Evolutionary conservation across 92 coral and sea anemone genomes (phyloP).

Genomic region (Porites cylindrica): DNA sequence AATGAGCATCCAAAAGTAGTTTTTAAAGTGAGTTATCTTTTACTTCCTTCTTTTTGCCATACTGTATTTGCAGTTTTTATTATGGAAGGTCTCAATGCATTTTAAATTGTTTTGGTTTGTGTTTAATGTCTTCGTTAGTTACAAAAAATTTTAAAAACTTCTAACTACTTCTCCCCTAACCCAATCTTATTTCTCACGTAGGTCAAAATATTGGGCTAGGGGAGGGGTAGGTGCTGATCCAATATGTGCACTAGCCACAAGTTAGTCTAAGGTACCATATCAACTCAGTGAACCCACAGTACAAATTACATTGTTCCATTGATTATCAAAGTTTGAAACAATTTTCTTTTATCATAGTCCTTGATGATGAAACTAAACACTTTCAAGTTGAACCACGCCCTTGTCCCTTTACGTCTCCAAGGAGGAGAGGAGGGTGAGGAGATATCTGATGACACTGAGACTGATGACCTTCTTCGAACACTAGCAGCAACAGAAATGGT

Average conservation of each 20-base stretch:
- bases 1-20: slow-evolving; percentile 88
- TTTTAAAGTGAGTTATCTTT: slow-evolving; percentile 74
- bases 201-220: too few relatives aligned
- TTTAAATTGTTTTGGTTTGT: too few relatives aligned
- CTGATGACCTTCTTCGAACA: slow-evolving; percentile 92
- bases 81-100: too few relatives aligned
- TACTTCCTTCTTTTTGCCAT: neutral
- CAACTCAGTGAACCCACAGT: too few relatives aligned
- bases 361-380: slow-evolving; percentile 96
- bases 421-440: slow-evolving; percentile 94
- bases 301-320: too few relatives aligned
- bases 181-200: too few relatives aligned
- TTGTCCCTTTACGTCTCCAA: slow-evolving; percentile 91
- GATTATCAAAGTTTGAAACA: neutral
- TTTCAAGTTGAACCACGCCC: slow-evolving; percentile 90
- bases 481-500: slow-evolving; percentile 92
- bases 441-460: slow-evolving; percentile 92
- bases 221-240: too few relatives aligned
- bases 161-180: too few relatives aligned
- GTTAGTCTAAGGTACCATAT: too few relatives aligned
- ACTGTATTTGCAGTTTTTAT: neutral
- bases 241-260: too few relatives aligned
- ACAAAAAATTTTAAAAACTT: too few relatives aligned
- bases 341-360: slow-evolving; percentile 53
- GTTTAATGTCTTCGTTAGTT: too few relatives aligned